Evolutionary conservation across 2,797 vertebrate species (phyloP).

Genomic region (Vireo griseus): DNA sequence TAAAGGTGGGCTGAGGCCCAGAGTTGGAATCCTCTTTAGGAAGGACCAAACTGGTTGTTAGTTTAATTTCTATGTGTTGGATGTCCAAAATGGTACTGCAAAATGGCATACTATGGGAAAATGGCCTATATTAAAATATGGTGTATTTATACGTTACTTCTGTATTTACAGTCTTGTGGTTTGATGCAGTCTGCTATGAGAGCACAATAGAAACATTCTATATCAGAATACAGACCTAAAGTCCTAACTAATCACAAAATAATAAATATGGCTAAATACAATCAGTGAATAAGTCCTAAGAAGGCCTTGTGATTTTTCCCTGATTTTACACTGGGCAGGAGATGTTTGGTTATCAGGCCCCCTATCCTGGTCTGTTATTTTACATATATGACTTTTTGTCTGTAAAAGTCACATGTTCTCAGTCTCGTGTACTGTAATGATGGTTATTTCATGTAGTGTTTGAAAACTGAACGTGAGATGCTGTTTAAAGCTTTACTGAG

Average conservation of each 20-base stretch:
- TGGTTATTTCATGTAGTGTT: neutral
- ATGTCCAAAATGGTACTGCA: neutral
- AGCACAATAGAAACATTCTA: neutral
- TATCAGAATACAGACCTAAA: neutral
- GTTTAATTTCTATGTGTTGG: neutral
- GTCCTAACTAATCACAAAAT: neutral
- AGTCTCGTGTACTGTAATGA: neutral
- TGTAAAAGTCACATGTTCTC: neutral
- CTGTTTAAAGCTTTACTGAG: neutral
- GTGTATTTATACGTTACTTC: neutral
- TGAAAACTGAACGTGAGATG: slow-evolving; percentile 8
- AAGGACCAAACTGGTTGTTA: neutral
- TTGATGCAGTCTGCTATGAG: neutral
- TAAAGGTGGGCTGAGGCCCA: neutral
- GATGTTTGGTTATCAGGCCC: neutral
- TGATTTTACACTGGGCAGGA: neutral
- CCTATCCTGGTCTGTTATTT: neutral
- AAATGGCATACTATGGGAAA: neutral
- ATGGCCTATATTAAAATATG: neutral
- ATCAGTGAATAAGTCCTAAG: neutral
- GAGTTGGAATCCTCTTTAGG: neutral
- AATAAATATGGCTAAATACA: neutral
- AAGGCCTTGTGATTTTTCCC: neutral
- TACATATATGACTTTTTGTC: neutral
- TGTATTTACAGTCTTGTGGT: neutral